phyloP scores from a whole-genome alignment of 2,888 invertebrate genomes.

The Iphiclides podalirius region DNA sequence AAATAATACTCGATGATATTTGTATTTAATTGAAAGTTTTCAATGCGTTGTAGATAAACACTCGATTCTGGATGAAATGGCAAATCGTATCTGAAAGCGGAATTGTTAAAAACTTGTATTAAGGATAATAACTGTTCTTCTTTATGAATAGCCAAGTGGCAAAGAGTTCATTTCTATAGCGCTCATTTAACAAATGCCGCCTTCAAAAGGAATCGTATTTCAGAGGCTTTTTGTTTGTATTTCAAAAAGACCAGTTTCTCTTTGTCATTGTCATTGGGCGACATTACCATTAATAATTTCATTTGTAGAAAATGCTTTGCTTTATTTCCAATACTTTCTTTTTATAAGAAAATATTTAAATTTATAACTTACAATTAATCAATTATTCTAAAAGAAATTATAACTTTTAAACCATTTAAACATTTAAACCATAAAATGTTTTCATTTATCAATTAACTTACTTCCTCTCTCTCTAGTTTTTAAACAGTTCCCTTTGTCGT shows the following conservation, averaged over 20 bases:
- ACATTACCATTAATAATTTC: not conserved
- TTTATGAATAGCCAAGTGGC: conserved; percentile 10
- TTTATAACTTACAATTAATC: no score
- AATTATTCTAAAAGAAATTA: no score
- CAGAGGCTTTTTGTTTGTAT: conserved; percentile 11
- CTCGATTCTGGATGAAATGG: conserved; percentile 1
- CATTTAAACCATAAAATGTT: no score
- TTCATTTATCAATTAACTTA: no score
- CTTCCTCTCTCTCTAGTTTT: no score
- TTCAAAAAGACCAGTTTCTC: conserved; percentile 14
- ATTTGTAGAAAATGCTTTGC: not conserved
- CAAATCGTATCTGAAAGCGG: not conserved
- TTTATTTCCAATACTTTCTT: not conserved
- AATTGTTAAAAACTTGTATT: conserved; percentile 1
- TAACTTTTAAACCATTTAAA: no score
- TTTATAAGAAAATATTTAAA: no score
- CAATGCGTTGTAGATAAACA: no score
- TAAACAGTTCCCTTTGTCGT: no score
- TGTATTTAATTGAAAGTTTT: no score
- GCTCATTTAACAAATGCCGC: conserved; percentile 16
- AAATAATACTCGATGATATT: no score
- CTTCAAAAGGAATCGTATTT: conserved; percentile 17
- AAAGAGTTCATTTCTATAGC: conserved; percentile 16
- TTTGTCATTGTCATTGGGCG: conserved; percentile 6
- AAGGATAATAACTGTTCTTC: conserved; percentile 12